These are phyloP conservation scores for Melanostoma mellinum DNA, from an alignment of 2,888 invertebrate species.

Conservation along the genomic window DNA sequence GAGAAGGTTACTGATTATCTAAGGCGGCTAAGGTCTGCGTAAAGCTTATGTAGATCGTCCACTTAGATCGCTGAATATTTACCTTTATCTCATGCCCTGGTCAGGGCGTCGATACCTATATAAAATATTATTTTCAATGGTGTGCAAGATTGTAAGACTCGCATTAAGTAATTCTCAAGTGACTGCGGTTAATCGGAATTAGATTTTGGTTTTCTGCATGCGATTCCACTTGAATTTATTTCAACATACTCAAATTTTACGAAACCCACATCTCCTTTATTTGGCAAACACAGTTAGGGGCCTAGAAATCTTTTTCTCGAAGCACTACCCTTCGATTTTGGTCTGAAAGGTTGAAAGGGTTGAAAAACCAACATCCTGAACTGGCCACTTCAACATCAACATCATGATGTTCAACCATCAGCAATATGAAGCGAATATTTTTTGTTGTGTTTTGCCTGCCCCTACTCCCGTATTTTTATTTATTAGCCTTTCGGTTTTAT, in stretches of 20 bases:
- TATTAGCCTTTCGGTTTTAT: constrained; percentile 60
- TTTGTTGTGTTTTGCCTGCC: constrained; percentile 6
- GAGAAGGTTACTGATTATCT: too few species aligned
- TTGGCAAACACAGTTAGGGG: not conserved
- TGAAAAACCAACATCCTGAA: constrained; percentile 43
- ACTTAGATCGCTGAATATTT: too few species aligned
- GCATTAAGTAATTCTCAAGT: not conserved
- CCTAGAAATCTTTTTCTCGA: constrained; percentile 17
- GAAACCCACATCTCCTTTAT: constrained; percentile 27
- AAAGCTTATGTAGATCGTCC: too few species aligned
- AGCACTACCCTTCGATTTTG: not conserved
- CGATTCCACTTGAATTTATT: constrained; percentile 1
- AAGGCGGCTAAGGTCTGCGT: too few species aligned
- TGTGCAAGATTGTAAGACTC: too few species aligned
- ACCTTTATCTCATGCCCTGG: too few species aligned
- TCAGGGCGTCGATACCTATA: too few species aligned
- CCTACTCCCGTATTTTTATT: constrained; percentile 47
- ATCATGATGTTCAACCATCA: constrained; percentile 13
- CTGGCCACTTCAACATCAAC: constrained; percentile 63
- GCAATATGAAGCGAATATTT: constrained; percentile 27
- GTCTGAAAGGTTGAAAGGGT: constrained; percentile 7
- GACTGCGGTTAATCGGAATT: not conserved
- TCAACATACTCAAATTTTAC: not conserved
- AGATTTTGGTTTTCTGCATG: not conserved
- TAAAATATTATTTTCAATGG: too few species aligned